Percentiles rank a stretch among this genome's conserved stretches.
Evolutionary conservation across 2,113 vertebrate genomes (phyloP).

Genomic region (Casuarius casuarius): DNA sequence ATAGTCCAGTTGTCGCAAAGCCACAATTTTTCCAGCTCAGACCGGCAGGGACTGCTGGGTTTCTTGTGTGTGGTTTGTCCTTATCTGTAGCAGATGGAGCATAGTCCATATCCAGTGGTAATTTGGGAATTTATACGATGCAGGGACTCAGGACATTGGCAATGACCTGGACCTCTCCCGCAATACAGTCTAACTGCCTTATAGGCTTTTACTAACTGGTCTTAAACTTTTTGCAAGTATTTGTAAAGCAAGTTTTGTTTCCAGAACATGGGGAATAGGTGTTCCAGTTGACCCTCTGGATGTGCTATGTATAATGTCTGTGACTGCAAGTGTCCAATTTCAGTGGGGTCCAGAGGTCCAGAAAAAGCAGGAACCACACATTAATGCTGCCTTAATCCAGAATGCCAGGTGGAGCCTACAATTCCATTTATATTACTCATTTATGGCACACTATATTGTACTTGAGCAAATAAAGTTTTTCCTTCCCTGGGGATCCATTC

Average conservation of each 20-base stretch:
- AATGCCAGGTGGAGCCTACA: neutral
- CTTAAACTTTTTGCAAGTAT: neutral
- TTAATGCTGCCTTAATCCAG: neutral
- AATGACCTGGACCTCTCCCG: neutral
- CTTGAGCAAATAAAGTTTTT: conserved; percentile 55
- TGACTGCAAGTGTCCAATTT: too few species aligned
- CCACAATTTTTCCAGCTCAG: neutral
- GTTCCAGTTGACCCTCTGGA: too few species aligned
- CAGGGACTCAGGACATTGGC: neutral
- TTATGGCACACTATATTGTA: neutral
- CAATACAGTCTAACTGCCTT: neutral
- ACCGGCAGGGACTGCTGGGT: neutral
- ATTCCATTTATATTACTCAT: neutral
- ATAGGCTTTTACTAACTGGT: neutral
- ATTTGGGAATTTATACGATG: neutral
- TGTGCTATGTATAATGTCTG: too few species aligned
- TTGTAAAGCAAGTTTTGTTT: neutral
- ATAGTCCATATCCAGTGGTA: neutral
- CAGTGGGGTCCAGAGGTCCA: neutral
- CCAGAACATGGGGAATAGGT: too few species aligned
- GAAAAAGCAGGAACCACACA: neutral
- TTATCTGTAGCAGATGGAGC: neutral
- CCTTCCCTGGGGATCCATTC: conserved; percentile 38
- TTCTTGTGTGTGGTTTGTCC: neutral
- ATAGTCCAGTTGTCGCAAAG: neutral